A percentile compares a stretch with the other conserved stretches of the same genome.
phyloP scores from a whole-genome alignment of 64 coral and sea anemone genomes.

The Montipora cactus region DNA sequence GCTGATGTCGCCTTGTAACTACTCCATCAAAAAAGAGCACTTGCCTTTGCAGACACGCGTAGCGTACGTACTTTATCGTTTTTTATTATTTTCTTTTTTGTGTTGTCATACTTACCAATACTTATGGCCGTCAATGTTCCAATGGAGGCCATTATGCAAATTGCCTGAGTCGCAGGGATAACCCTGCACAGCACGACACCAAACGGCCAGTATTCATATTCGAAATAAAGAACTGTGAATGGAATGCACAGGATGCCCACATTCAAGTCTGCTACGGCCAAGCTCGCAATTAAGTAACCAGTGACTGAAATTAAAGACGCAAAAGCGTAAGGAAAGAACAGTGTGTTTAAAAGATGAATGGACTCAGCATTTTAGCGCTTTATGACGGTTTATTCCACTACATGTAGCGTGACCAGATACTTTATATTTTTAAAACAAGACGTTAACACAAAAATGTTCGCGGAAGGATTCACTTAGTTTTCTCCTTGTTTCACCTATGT shows the following conservation, averaged over 20 bases:
- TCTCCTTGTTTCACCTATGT: no score
- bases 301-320: slow-evolving; percentile 74
- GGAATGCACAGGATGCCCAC: slow-evolving; percentile 87
- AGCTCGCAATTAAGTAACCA: slow-evolving; percentile 93
- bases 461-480: no score
- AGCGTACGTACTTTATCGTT: no score
- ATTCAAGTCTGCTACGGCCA: slow-evolving; percentile 88
- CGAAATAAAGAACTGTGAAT: slow-evolving; percentile 89
- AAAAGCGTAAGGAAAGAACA: not conserved
- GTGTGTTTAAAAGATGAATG: not conserved
- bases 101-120: slow-evolving; percentile 70
- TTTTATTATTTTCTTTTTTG: no score
- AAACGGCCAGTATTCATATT: slow-evolving; percentile 87
- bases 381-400: no score
- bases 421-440: no score
- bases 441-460: no score
- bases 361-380: no score
- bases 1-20: no score
- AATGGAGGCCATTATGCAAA: slow-evolving; percentile 95
- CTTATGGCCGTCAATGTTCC: slow-evolving; percentile 93
- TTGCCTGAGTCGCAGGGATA: slow-evolving; percentile 78
- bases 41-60: no score
- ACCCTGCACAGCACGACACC: slow-evolving; percentile 91
- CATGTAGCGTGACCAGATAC: no score
- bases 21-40: no score